phyloP scores from a whole-genome alignment of 2,888 invertebrate species.

The Mantis religiosa region DNA sequence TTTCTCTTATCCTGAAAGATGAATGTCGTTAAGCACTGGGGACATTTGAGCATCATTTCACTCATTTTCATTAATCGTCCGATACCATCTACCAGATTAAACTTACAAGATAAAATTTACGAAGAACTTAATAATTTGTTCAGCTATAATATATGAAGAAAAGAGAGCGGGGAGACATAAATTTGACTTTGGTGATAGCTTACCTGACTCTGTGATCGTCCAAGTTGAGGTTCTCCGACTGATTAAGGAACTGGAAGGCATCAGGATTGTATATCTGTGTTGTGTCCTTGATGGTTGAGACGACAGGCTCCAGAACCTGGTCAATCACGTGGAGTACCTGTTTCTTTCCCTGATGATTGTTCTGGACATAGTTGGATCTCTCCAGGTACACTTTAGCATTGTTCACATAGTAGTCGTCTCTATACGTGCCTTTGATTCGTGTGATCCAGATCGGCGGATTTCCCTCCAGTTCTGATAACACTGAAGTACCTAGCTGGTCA shows the following conservation, averaged over 20 bases:
- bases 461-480: slow-evolving; percentile 76
- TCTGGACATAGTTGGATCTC: slow-evolving; percentile 62
- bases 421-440: slow-evolving; percentile 54
- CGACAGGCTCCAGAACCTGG: slow-evolving; percentile 76
- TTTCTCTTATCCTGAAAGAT: no score
- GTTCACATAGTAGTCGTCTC: slow-evolving; percentile 77
- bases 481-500: slow-evolving; percentile 61
- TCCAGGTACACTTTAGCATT: slow-evolving; percentile 74
- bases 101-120: no score
- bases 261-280: slow-evolving; percentile 72
- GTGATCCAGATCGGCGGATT: slow-evolving; percentile 85
- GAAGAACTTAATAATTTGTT: no score
- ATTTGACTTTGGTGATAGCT: no score
- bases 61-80: no score
- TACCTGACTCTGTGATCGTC: slow-evolving; percentile 70
- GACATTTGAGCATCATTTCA: no score
- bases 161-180: no score
- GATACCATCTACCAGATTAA: no score
- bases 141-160: no score
- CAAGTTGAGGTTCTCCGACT: slow-evolving; percentile 71
- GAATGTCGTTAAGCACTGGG: no score
- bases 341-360: slow-evolving; percentile 49
- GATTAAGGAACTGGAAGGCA: slow-evolving; percentile 73
- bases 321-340: slow-evolving; percentile 86
- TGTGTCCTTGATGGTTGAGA: slow-evolving; percentile 50